These are phyloP conservation scores for Drosophila cognata DNA, from an alignment of 2,888 invertebrate species.

Conservation along the genomic window DNA sequence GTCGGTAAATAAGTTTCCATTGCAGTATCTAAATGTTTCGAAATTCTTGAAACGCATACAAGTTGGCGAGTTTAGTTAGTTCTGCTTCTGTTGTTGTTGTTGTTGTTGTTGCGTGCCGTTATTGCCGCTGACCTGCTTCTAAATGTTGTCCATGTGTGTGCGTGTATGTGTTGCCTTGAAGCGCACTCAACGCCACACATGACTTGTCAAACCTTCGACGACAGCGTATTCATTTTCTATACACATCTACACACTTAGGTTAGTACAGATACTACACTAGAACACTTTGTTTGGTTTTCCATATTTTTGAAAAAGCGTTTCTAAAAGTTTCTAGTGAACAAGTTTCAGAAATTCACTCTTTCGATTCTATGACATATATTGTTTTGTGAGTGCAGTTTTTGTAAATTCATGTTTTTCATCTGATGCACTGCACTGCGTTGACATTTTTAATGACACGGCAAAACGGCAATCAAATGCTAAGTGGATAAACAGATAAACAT, in stretches of 20 bases:
- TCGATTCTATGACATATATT: background rate
- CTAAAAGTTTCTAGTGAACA: background rate
- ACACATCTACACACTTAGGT: background rate
- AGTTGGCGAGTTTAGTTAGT: constrained; percentile 69
- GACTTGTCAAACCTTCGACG: constrained; percentile 72
- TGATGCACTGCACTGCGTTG: constrained; percentile 37
- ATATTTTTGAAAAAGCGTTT: background rate
- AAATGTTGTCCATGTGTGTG: constrained; percentile 16
- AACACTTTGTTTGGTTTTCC: background rate
- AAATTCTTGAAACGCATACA: constrained; percentile 76
- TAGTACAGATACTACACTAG: background rate
- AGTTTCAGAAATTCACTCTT: background rate
- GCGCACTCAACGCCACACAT: constrained; percentile 62
- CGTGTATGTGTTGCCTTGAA: constrained; percentile 60
- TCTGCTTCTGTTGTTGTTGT: constrained; percentile 52
- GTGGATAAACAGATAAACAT: constrained; percentile 45
- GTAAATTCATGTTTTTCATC: constrained; percentile 11
- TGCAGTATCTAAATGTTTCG: constrained; percentile 72
- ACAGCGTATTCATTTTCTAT: constrained; percentile 24
- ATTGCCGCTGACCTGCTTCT: constrained; percentile 56
- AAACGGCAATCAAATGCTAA: constrained; percentile 56
- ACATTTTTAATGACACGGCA: constrained; percentile 61
- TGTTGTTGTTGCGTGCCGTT: constrained; percentile 41
- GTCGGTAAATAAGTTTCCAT: constrained; percentile 64
- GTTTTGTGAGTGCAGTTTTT: background rate